phyloP scores from a whole-genome alignment of 2,797 vertebrate species.

The Oreochromis mossambicus region DNA sequence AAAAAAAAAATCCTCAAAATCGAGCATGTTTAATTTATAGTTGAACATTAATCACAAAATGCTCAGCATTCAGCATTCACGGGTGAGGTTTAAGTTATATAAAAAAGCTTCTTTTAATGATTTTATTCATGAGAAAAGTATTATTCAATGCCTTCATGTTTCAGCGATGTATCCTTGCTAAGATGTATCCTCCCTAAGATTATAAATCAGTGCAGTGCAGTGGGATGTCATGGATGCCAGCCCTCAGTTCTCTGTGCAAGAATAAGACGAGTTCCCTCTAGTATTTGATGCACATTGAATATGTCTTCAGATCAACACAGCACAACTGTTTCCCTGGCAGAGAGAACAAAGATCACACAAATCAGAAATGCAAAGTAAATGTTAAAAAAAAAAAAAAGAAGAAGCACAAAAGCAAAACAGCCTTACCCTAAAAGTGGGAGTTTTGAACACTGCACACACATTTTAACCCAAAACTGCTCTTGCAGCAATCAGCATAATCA shows the following conservation, averaged over 20 bases:
- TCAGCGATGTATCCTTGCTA: slow-evolving; percentile 54
- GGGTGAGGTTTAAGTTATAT: slow-evolving; percentile 33
- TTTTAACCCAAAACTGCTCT: slow-evolving; percentile 12
- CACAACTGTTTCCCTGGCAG: slow-evolving; percentile 23
- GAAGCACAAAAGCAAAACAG: neutral
- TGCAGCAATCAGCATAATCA: slow-evolving; percentile 14
- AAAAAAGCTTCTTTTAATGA: slow-evolving; percentile 65
- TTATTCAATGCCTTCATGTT: slow-evolving; percentile 60
- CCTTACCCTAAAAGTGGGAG: neutral
- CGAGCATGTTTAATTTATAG: slow-evolving; percentile 47
- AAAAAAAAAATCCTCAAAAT: neutral
- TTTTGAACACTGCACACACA: slow-evolving; percentile 1
- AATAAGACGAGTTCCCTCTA: slow-evolving; percentile 39
- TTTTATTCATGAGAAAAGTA: slow-evolving; percentile 68
- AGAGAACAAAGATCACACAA: slow-evolving; percentile 42
- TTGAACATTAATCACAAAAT: slow-evolving; percentile 59
- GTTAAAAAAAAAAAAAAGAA: neutral
- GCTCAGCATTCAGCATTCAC: slow-evolving; percentile 37
- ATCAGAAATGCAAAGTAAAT: slow-evolving; percentile 49
- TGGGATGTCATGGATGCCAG: slow-evolving; percentile 54
- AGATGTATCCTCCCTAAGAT: slow-evolving; percentile 41
- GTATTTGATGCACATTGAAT: slow-evolving; percentile 57
- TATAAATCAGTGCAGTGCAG: slow-evolving; percentile 60
- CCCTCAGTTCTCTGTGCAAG: slow-evolving; percentile 40
- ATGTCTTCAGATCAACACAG: slow-evolving; percentile 47